Conservation (phyloP, 1,140 invertebrate species). For the Zaprionus taronus region DNA sequence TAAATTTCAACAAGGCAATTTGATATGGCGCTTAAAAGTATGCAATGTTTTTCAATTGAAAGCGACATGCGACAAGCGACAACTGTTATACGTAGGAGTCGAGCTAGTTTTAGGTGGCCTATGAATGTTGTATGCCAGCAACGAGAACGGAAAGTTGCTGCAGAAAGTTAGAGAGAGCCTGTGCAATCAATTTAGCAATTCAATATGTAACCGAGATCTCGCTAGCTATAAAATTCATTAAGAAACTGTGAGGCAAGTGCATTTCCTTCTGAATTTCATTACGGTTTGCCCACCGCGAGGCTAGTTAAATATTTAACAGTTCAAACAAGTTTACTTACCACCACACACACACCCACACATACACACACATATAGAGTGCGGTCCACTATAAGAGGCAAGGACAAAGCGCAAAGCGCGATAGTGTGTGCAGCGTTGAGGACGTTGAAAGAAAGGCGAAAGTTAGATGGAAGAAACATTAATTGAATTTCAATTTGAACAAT, state of each 20-base stretch:
- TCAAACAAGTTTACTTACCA: constrained; percentile 67
- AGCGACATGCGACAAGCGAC: not conserved
- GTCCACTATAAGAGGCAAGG: constrained; percentile 19
- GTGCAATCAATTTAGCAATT: constrained; percentile 49
- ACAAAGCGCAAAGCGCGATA: constrained; percentile 30
- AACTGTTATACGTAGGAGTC: too few species aligned
- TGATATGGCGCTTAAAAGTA: not conserved
- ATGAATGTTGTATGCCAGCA: not conserved
- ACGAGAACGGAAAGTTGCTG: constrained; percentile 1
- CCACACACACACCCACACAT: not conserved
- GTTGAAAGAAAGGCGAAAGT: constrained; percentile 21
- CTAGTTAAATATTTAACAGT: constrained; percentile 78
- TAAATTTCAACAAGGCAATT: not conserved
- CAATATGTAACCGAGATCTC: constrained; percentile 35
- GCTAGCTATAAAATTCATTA: constrained; percentile 77
- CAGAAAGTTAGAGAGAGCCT: constrained; percentile 6
- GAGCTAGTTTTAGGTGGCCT: not conserved
- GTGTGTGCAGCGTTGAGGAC: not conserved
- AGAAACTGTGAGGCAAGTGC: constrained; percentile 56
- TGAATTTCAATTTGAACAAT: constrained; percentile 79
- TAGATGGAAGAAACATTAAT: constrained; percentile 65
- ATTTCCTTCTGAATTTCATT: constrained; percentile 67
- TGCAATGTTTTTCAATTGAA: constrained; percentile 1
- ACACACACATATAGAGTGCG: not conserved
- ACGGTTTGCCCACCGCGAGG: constrained; percentile 55